Evolutionary conservation across 1,140 invertebrate species (phyloP).

Genomic region (Globodera ellingtonae): DNA sequence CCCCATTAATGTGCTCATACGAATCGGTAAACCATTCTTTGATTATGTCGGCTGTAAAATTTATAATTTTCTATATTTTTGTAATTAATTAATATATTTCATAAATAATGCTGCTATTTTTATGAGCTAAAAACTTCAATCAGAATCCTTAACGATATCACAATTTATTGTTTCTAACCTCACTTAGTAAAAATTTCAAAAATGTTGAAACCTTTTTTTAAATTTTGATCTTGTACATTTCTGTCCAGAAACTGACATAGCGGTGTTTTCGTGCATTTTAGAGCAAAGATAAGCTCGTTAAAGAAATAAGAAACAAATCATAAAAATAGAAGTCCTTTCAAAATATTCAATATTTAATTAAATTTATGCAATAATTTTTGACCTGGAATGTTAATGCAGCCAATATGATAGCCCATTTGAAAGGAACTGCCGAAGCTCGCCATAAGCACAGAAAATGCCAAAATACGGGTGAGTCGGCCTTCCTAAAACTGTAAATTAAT

Average conservation of each 20-base stretch:
- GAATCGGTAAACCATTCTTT: conserved; percentile 55
- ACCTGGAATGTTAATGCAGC: conserved; percentile 86
- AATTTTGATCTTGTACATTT: too few relatives aligned
- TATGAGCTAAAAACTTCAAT: too few relatives aligned
- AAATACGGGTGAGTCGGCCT: conserved; percentile 43
- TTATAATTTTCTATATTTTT: background rate
- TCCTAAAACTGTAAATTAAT: conserved; percentile 23
- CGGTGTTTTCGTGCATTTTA: too few relatives aligned
- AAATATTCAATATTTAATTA: background rate
- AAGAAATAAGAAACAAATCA: background rate
- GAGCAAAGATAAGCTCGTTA: too few relatives aligned
- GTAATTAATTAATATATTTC: too few relatives aligned
- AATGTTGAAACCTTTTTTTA: too few relatives aligned
- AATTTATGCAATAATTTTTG: conserved; percentile 62
- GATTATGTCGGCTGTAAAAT: conserved; percentile 45
- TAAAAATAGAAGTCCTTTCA: background rate
- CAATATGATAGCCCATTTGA: conserved; percentile 90
- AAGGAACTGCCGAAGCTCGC: conserved; percentile 88
- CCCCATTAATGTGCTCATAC: conserved; percentile 38
- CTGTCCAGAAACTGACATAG: too few relatives aligned
- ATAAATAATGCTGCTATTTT: too few relatives aligned
- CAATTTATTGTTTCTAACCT: too few relatives aligned
- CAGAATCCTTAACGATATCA: too few relatives aligned
- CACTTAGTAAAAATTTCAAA: too few relatives aligned
- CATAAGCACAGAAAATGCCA: conserved; percentile 68